phyloP scores from a whole-genome alignment of 30 jellyfish, hydroid and myxozoan genomes.

The Hydractinia echinata region DNA sequence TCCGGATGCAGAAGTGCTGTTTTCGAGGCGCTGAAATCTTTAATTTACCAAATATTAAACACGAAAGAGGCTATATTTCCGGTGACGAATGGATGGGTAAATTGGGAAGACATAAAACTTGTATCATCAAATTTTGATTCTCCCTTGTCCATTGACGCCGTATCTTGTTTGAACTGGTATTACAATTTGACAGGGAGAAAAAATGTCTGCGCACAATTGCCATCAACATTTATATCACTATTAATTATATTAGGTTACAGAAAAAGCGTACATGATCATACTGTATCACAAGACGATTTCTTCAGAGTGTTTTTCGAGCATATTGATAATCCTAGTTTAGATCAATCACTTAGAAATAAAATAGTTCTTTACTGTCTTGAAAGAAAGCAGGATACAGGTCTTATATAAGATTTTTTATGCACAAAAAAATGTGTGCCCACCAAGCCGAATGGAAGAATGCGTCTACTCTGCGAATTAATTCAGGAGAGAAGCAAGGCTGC shows the following conservation, averaged over 20 bases:
- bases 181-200: background rate
- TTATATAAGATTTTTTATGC: background rate
- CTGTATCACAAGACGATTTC: background rate
- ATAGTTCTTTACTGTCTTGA: background rate
- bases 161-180: slow-evolving; percentile 2
- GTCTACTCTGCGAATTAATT: slow-evolving; percentile 33
- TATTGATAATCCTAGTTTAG: too few relatives aligned
- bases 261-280: background rate
- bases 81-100: slow-evolving; percentile 4
- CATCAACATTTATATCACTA: background rate
- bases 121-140: background rate
- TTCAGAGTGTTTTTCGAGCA: background rate
- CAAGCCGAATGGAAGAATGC: slow-evolving; percentile 16
- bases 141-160: background rate
- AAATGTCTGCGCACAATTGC: background rate
- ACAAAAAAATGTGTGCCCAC: background rate
- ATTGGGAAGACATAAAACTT: background rate
- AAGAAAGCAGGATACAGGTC: background rate
- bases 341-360: background rate
- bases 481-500: slow-evolving; percentile 49
- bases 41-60: background rate
- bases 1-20: background rate
- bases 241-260: background rate
- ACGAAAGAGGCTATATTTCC: background rate
- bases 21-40: background rate